A percentile compares a stretch with the other conserved stretches of the same genome.
phyloP scores from a whole-genome alignment of 1,140 invertebrate genomes.

The Copidosoma floridanum region DNA sequence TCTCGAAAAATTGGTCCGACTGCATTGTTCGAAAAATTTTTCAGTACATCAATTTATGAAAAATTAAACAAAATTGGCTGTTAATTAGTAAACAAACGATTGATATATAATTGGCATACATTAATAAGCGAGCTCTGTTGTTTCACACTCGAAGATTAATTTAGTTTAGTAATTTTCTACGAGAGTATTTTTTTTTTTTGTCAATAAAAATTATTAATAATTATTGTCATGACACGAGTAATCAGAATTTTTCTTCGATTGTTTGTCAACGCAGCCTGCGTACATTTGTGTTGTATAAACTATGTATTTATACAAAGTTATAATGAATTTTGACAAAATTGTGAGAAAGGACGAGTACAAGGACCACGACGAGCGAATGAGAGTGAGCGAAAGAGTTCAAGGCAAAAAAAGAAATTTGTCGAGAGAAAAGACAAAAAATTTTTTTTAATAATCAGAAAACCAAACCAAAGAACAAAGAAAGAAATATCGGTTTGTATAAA shows the following conservation, averaged over 20 bases:
- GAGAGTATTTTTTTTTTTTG: neutral
- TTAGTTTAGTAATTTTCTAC: conserved; percentile 11
- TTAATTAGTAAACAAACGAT: neutral
- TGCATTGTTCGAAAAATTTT: neutral
- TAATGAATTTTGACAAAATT: no score
- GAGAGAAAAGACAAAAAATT: no score
- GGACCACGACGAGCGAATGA: neutral
- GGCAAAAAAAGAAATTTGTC: neutral
- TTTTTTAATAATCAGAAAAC: neutral
- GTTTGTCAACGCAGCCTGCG: no score
- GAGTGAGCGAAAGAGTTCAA: neutral
- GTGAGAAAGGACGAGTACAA: conserved; percentile 7
- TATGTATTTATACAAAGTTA: no score
- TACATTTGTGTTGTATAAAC: no score
- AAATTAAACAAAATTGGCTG: neutral
- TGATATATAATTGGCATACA: conserved; percentile 10
- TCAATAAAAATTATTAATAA: no score
- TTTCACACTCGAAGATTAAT: conserved; percentile 9
- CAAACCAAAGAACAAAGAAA: conserved; percentile 5
- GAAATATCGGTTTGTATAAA: conserved; percentile 50
- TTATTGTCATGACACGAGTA: no score
- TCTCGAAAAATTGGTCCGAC: neutral
- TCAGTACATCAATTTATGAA: neutral
- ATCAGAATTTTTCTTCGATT: no score
- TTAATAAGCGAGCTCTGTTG: conserved; percentile 10